Percentiles rank a stretch among this genome's conserved stretches.
These are phyloP conservation scores for Anastatus disparis DNA, from an alignment of 1,140 invertebrate genomes.

Conservation along the genomic window DNA sequence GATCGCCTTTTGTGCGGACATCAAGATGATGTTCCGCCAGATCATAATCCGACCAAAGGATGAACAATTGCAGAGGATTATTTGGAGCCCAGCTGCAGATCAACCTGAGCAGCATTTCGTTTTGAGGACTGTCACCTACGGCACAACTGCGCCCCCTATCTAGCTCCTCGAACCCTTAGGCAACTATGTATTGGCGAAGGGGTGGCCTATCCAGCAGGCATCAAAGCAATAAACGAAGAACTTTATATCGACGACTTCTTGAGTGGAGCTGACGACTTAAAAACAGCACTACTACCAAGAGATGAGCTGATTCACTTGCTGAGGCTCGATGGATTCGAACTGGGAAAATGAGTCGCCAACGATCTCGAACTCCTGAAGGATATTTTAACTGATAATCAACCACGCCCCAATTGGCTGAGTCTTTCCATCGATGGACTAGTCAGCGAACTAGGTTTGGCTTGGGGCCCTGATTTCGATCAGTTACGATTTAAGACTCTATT, in stretches of 20 bases:
- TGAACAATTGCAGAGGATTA: not conserved
- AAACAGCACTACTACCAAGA: not conserved
- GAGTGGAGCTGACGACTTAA: not conserved
- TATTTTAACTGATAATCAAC: too few species aligned
- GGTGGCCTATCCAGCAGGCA: too few species aligned
- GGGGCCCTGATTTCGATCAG: too few species aligned
- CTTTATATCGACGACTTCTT: slow-evolving; percentile 17
- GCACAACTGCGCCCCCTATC: not conserved
- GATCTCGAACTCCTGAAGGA: not conserved
- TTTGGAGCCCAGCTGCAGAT: not conserved
- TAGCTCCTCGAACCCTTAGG: not conserved
- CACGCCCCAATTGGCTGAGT: too few species aligned
- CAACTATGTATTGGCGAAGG: not conserved
- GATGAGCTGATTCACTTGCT: not conserved
- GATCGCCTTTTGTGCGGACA: too few species aligned
- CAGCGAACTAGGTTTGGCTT: too few species aligned
- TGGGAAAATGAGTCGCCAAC: slow-evolving; percentile 19
- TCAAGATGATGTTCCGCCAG: too few species aligned
- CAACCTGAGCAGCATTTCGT: not conserved
- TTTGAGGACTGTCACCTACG: not conserved
- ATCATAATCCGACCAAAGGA: too few species aligned
- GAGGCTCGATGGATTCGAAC: slow-evolving; percentile 6
- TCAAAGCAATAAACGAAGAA: not conserved
- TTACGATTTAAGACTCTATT: too few species aligned
- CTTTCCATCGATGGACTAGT: too few species aligned